These are phyloP conservation scores for Diplodus sargus DNA, from an alignment of 2,797 vertebrate genomes.

Conservation along the genomic window DNA sequence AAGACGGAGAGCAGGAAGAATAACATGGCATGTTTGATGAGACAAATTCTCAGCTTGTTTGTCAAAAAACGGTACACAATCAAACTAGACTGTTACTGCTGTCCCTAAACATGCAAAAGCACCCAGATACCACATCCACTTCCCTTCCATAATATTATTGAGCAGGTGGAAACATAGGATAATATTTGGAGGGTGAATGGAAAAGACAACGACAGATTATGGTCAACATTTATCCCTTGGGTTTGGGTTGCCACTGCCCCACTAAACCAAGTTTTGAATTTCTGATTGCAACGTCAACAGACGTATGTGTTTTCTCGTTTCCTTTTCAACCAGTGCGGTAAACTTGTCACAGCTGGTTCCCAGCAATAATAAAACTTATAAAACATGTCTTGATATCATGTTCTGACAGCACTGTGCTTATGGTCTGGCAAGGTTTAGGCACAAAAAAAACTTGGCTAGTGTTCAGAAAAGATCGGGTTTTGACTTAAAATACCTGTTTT, in stretches of 20 bases:
- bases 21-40: conserved; percentile 20
- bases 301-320: conserved; percentile 54
- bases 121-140: conserved; percentile 59
- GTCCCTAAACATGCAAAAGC: conserved; percentile 43
- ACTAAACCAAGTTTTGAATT: conserved; percentile 69
- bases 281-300: conserved; percentile 77
- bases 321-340: conserved; percentile 34
- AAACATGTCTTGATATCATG: no score
- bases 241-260: conserved; percentile 59
- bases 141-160: conserved; percentile 75
- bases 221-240: conserved; percentile 57
- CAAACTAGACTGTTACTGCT: conserved; percentile 21
- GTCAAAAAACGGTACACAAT: neutral
- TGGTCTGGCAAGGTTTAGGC: no score
- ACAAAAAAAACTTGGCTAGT: no score
- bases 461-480: no score
- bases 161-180: conserved; percentile 76
- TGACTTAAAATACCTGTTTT: no score
- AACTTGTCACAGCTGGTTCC: neutral
- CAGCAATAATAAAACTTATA: neutral
- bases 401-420: no score
- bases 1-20: conserved; percentile 25
- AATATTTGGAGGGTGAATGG: conserved; percentile 73
- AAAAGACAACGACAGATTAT: conserved; percentile 73
- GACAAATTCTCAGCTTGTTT: conserved; percentile 15